These are phyloP conservation scores for Piezodorus guildinii DNA, from an alignment of 1,140 invertebrate genomes.

Conservation along the genomic window DNA sequence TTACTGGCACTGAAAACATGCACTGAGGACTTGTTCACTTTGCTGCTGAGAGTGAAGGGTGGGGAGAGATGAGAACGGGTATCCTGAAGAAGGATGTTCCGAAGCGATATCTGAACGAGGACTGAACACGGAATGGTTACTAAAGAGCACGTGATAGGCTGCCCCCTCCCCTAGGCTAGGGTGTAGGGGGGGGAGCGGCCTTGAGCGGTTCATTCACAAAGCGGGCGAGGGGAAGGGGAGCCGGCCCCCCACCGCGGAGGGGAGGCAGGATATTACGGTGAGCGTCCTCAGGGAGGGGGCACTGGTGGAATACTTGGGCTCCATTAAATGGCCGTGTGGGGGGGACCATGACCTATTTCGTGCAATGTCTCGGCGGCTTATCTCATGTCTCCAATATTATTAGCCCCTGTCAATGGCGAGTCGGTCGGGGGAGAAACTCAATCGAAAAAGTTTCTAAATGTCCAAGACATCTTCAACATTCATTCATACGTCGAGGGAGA, in stretches of 20 bases:
- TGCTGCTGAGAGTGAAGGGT: not conserved
- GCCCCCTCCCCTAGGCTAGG: not conserved
- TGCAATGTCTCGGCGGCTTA: too few relatives aligned
- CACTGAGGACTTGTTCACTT: not conserved
- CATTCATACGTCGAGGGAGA: too few relatives aligned
- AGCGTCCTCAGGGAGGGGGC: not conserved
- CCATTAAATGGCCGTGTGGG: constrained; percentile 8
- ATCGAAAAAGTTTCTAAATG: too few relatives aligned
- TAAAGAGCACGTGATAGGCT: constrained; percentile 7
- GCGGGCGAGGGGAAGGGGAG: not conserved
- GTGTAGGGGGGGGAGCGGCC: not conserved
- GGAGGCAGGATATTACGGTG: constrained; percentile 1
- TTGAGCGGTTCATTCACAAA: constrained; percentile 1
- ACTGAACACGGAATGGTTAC: not conserved
- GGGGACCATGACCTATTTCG: constrained; percentile 14
- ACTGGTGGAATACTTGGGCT: constrained; percentile 3
- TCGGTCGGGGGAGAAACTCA: too few relatives aligned
- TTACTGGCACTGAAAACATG: too few relatives aligned
- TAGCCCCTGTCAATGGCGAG: too few relatives aligned
- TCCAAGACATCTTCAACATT: too few relatives aligned
- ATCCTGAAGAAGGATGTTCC: not conserved
- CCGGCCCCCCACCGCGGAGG: not conserved
- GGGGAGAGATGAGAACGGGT: not conserved
- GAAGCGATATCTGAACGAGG: not conserved
- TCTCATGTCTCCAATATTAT: too few relatives aligned